Base-by-base conservation (phyloP, 2,888 invertebrate species). In the Drosophila prolongata region DNA sequence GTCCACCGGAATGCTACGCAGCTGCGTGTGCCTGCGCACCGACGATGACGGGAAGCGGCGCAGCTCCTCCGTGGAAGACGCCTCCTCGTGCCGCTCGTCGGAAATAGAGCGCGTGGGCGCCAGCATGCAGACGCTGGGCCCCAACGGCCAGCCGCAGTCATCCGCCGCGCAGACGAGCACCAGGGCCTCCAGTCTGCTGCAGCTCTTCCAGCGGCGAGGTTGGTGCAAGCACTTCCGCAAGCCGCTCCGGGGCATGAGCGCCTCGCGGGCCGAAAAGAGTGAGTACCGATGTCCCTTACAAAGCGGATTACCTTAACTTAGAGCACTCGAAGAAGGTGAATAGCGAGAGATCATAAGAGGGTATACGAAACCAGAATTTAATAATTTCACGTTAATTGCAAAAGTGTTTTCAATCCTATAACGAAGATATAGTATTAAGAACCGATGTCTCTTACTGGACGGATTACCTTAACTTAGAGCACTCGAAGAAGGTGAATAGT, bases 191-290 rank as follows among this genome's bases (percentile, higher is more conserved):
- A 92, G 90, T 90, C 86, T 92, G 70, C 62, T 92, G 66, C 92
- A 91, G 78, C 78, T 92, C 49, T 89, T 92, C 34, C 89, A 91
- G 89, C 95, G 81, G 94, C 95, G 81, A 92, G 93, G 91, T 93
- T 94, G 95, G 87, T 93, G 95, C 77, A 94, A 94, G 81, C 95
- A 95, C 87, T 95, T 95, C 94, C 94, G 95, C 70, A 94, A 95
- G 78, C 92, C 93, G 77, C 94, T 95, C 78, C 95, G 95, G 77
- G 91, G 90, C 68, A 94, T 95, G 91, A 95, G 95, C 92, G 96
- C 96, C 95, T 95, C 95, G 24, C 95, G 95, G 91, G 94, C 95
- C 64, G 96, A 96, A 92, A 94, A 95, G 93, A 95, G 96, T 96
- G 92, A 95, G 95, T 94, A 46, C 38, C 4, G 8, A 0, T 24